Conservation (phyloP, 2,113 vertebrate genomes). For the Saccopteryx leptura region DNA sequence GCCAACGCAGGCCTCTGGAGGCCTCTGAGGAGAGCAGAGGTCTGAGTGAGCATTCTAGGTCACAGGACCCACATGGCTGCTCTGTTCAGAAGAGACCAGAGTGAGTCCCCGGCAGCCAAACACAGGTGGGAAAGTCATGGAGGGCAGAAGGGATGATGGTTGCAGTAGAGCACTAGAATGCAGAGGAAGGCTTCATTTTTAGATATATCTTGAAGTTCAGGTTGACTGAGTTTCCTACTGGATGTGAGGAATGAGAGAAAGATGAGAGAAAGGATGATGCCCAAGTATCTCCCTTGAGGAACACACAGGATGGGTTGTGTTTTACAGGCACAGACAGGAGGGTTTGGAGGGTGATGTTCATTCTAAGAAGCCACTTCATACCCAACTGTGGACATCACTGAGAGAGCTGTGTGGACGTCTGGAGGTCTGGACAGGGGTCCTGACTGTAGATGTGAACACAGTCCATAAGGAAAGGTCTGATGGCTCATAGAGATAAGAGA, state of each 20-base stretch:
- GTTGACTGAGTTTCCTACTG: background rate
- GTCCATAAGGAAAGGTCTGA: too few species aligned
- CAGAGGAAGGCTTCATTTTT: background rate
- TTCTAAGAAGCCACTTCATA: background rate
- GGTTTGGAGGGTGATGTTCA: background rate
- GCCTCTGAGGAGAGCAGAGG: background rate
- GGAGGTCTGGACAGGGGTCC: background rate
- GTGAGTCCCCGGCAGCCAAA: background rate
- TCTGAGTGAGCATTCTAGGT: too few species aligned
- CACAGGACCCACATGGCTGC: too few species aligned
- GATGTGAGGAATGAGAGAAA: background rate
- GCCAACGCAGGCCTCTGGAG: background rate
- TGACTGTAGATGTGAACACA: too few species aligned
- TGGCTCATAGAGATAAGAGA: background rate
- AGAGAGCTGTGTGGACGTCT: background rate
- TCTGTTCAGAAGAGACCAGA: background rate
- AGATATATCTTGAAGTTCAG: background rate
- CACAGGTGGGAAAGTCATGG: background rate
- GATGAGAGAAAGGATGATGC: too few species aligned
- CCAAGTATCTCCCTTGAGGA: background rate
- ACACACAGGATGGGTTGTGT: too few species aligned
- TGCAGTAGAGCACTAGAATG: background rate
- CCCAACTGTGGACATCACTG: fast-evolving
- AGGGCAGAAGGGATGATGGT: too few species aligned
- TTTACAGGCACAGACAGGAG: background rate